Conservation (phyloP, 2,113 vertebrate genomes). For the Corynorhinus townsendii region DNA sequence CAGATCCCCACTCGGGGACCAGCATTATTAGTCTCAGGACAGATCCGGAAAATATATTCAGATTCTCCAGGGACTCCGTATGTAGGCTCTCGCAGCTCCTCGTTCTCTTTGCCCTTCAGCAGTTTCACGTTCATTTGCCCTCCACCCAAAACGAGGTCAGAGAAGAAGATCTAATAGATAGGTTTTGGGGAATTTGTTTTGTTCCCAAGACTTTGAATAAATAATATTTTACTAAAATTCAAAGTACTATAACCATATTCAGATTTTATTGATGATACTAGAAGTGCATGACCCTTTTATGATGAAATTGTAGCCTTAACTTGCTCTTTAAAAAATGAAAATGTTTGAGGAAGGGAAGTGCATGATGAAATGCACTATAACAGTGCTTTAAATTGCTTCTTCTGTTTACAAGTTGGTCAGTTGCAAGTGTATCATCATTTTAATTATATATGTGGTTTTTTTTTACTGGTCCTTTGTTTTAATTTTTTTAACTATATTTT, state of each 20-base stretch:
- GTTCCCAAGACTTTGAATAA: background rate
- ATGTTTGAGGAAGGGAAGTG: slow-evolving; percentile 5
- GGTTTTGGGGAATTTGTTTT: slow-evolving; percentile 17
- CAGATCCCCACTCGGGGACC: background rate
- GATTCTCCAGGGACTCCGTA: background rate
- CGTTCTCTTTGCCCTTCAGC: background rate
- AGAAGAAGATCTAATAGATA: background rate
- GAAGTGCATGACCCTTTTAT: background rate
- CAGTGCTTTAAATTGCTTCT: background rate
- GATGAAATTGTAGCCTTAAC: background rate
- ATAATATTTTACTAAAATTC: background rate
- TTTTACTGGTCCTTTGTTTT: no score
- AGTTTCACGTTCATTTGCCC: background rate
- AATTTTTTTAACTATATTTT: background rate
- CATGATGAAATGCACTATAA: background rate
- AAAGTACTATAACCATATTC: background rate
- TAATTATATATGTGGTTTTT: background rate
- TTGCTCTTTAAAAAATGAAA: slow-evolving; percentile 38
- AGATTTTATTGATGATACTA: background rate
- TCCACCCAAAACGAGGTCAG: background rate
- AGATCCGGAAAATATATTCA: background rate
- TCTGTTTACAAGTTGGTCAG: background rate
- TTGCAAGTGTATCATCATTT: background rate
- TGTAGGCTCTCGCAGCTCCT: background rate
- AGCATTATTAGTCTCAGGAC: background rate